These are phyloP conservation scores for Druon quercuslanigerum DNA, from an alignment of 1,140 invertebrate species.

Conservation along the genomic window DNA sequence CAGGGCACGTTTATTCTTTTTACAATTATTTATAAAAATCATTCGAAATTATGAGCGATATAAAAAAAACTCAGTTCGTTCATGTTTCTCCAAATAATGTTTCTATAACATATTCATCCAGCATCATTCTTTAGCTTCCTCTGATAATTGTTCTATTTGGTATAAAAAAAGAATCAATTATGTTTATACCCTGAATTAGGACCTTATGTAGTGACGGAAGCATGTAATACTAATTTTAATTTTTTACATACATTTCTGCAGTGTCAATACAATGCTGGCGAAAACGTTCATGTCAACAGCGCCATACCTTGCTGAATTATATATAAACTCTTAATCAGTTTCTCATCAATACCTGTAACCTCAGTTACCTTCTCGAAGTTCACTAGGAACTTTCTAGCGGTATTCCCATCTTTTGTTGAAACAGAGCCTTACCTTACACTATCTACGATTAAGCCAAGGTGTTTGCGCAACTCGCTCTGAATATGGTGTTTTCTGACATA, in stretches of 20 bases:
- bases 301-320: conserved; percentile 42
- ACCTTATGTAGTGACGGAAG: conserved; percentile 47
- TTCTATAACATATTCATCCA: no score
- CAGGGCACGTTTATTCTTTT: no score
- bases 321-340: conserved; percentile 29
- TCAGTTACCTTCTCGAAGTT: conserved; percentile 11
- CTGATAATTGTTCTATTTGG: conserved; percentile 62
- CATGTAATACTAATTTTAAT: conserved; percentile 53
- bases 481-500: no score
- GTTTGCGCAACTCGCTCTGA: not conserved
- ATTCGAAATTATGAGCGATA: no score
- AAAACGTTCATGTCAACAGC: conserved; percentile 30
- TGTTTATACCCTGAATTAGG: conserved; percentile 47
- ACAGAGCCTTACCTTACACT: conserved; percentile 21
- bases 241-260: no score
- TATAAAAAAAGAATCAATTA: conserved; percentile 35
- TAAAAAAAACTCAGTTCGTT: no score
- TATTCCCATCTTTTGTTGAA: conserved; percentile 36
- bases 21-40: no score
- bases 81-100: no score
- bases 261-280: conserved; percentile 28
- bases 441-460: not conserved
- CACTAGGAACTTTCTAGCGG: conserved; percentile 32
- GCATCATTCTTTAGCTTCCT: no score
- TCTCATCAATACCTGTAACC: conserved; percentile 34